Conservation (phyloP, 2,113 vertebrate genomes). For the Zeus faber region DNA sequence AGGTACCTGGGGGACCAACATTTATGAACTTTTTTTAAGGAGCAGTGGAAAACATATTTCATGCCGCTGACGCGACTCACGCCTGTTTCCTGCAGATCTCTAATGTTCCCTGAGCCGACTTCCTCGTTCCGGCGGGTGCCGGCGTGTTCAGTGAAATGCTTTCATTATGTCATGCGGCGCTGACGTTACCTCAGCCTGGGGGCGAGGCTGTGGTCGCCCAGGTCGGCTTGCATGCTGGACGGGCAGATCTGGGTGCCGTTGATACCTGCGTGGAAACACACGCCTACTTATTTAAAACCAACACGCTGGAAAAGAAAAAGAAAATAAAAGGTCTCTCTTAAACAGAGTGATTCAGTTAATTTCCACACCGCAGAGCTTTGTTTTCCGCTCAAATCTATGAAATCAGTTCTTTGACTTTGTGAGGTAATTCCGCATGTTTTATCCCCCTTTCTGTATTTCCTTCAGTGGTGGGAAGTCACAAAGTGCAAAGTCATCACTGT, state of each 20-base stretch:
- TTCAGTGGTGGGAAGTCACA: too few species aligned
- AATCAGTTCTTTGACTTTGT: too few species aligned
- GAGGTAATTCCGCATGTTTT: too few species aligned
- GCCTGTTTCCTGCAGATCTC: background rate
- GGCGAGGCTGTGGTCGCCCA: constrained; percentile 58
- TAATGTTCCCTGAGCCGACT: background rate
- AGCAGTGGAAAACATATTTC: background rate
- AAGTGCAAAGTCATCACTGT: too few species aligned
- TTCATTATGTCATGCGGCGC: background rate
- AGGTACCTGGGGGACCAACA: constrained; percentile 86
- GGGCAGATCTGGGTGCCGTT: constrained; percentile 94
- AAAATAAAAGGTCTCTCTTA: background rate
- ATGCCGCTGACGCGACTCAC: constrained; percentile 9
- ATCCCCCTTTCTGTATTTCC: too few species aligned
- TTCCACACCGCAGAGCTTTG: too few species aligned
- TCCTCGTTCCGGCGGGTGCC: background rate
- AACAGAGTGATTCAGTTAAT: too few species aligned
- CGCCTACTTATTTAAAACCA: background rate
- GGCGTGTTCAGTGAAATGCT: background rate
- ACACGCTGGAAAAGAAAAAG: background rate
- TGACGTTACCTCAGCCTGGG: constrained; percentile 80
- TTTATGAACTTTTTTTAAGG: too few species aligned
- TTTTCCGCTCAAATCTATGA: too few species aligned
- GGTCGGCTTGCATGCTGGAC: constrained; percentile 43
- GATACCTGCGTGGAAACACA: constrained; percentile 74